Evolutionary conservation across 2,113 vertebrate species (phyloP), one percentile per base, ranked within the genome.

Genomic region (Cyprinodon variegatus): DNA sequence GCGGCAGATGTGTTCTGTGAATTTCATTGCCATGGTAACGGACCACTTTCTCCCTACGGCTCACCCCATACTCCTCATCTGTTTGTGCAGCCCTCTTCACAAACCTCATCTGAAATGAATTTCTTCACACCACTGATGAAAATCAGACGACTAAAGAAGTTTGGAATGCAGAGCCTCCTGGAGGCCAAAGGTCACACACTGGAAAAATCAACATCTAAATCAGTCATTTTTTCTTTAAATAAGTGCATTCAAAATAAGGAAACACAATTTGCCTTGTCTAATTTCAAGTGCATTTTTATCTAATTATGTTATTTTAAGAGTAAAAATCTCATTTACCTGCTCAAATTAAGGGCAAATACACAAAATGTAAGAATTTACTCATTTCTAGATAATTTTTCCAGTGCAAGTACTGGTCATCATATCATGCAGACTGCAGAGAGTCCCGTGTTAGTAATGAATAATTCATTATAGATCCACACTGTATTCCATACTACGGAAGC

Each of bases 1-100:
- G 29, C 50, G n/a, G 50, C 50, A 57, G 50, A 68, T 80, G 71
- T 46, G 81, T 77, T 85, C 85, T 85, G 72, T 73, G 76, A 83
- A 85, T 86, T 45, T 43, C 36, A 88, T 95, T 85, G 39, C 93
- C 93, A 93, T 93, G 91, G 91, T 89, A 93, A 94, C 89, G 46
- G 45, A 89, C 78, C 85, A 89, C 79, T 88, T 76, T 86, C 81
- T 72, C 66, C 40, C 41, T 48, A 12, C n/a, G 29, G 29, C 71
- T 85, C 66, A 77, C 74, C 9, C 17, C 5, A n/a, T 66, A 62
- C 68, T 59, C 72, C 62, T 69, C 41, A 68, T 74, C 65, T 66
- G 48, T 38, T 38, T 48, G 77, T 41, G 68, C 78, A 82, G 74
- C 48, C 64, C 60, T 72, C 53, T 70, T 53, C 40, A 22, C 48